Evolutionary conservation across 2,113 vertebrate genomes (phyloP).

Genomic region (Brevimyrus niger): DNA sequence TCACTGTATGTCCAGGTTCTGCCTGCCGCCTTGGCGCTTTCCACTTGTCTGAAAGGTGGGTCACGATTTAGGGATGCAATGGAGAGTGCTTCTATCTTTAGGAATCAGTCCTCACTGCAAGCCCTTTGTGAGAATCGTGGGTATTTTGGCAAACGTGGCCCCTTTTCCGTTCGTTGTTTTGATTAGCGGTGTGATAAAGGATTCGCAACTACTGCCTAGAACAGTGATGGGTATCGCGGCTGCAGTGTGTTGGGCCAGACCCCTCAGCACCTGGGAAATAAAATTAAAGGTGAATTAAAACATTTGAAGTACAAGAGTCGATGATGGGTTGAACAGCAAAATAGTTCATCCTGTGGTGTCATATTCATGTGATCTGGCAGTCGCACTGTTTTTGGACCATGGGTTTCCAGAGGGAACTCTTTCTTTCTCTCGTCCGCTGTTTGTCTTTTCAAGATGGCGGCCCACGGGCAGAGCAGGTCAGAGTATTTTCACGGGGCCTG

Average conservation of each 20-base stretch:
- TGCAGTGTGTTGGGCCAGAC: neutral
- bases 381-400: slow-evolving; percentile 36
- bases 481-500: slow-evolving; percentile 72
- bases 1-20: neutral
- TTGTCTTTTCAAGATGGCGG: slow-evolving; percentile 53
- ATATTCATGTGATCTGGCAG: slow-evolving; percentile 9
- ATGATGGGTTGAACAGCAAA: neutral
- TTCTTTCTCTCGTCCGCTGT: slow-evolving; percentile 7
- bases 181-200: neutral
- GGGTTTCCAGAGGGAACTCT: slow-evolving; percentile 30
- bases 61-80: neutral
- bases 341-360: neutral
- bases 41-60: neutral
- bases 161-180: neutral
- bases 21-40: neutral
- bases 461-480: slow-evolving; percentile 54
- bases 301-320: neutral
- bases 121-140: neutral
- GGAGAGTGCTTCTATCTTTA: neutral
- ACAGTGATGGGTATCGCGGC: neutral
- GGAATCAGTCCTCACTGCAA: neutral
- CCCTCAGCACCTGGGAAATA: neutral
- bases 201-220: neutral
- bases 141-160: neutral
- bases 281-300: neutral